Conservation (phyloP, 1,140 invertebrate species). For the Drosophila bipectinata region DNA sequence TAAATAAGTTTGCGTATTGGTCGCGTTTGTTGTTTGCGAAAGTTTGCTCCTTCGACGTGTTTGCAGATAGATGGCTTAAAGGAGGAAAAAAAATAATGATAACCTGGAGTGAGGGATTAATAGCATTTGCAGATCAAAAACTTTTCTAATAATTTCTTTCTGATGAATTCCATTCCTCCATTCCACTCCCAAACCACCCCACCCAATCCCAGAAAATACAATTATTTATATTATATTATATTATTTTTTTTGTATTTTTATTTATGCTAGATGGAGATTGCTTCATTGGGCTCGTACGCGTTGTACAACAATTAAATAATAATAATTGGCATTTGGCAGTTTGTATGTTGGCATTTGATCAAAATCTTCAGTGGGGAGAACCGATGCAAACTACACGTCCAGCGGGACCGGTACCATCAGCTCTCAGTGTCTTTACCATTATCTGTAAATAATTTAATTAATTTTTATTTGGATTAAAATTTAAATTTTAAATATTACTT, state of each 20-base stretch:
- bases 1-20: conserved; percentile 71
- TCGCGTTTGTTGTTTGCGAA: conserved; percentile 69
- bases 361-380: background rate
- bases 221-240: no score
- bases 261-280: background rate
- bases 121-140: conserved; percentile 52
- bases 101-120: conserved; percentile 5
- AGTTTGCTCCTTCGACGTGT: conserved; percentile 74
- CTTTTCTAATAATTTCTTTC: conserved; percentile 69
- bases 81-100: background rate
- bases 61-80: conserved; percentile 22
- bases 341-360: background rate
- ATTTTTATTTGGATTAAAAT: no score
- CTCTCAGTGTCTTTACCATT: background rate
- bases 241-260: background rate
- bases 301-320: background rate
- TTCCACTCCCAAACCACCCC: background rate
- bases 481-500: no score
- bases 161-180: conserved; percentile 42
- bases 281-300: background rate
- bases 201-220: background rate
- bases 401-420: conserved; percentile 7
- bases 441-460: background rate
- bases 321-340: background rate
- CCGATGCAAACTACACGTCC: background rate